Evolutionary conservation across 2,113 vertebrate genomes (phyloP), one percentile per base, ranked within the genome.

Genomic region (Coregonus clupeaformis): DNA sequence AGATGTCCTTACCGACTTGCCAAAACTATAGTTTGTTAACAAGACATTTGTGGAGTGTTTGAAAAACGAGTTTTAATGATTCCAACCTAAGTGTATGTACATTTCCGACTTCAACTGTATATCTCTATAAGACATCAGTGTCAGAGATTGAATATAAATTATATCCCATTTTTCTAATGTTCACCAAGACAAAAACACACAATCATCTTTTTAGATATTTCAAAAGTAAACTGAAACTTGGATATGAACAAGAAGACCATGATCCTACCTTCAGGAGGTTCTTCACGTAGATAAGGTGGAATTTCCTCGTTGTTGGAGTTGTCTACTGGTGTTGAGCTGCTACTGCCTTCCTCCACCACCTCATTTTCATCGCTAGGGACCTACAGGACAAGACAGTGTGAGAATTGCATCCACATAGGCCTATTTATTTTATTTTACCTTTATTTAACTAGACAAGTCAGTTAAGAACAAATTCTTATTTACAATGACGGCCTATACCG

Each of bases 281-380:
- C 87, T 69, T 89, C 85, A 6, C 74, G 77, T 18, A 89, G 76
- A 57, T 86, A 89, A 1, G 84, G 84, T 29, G 87, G 87, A 22
- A 89, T 76, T 30, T 89, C 85, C 4, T 89, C 72, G 13, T 30
- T 47, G 24, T 66, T 75, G 3, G 24, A 65, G 42, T 85, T 73
- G 2, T 70, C 71, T 18, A 69, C 72, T 55, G 80, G 72, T 65
- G 80, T 72, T 64, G 75, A 67, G 16, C 57, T 32, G 12, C n/a
- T 73, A 22, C 63, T 47, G 14, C n/a, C 75, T 42, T 87, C 80
- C 55, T 83, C 85, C 9, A 72, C 79, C 27, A 76, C 74, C 22
- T 87, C 85, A 3, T 76, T 64, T 18, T 86, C 84, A 65, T 77
- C 4, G 64, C 69, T 84, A 16, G 84, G 84, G 42, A 80, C 84